Base-by-base conservation (phyloP, 1,140 invertebrate species). In the Bilobella aurantiaca region DNA sequence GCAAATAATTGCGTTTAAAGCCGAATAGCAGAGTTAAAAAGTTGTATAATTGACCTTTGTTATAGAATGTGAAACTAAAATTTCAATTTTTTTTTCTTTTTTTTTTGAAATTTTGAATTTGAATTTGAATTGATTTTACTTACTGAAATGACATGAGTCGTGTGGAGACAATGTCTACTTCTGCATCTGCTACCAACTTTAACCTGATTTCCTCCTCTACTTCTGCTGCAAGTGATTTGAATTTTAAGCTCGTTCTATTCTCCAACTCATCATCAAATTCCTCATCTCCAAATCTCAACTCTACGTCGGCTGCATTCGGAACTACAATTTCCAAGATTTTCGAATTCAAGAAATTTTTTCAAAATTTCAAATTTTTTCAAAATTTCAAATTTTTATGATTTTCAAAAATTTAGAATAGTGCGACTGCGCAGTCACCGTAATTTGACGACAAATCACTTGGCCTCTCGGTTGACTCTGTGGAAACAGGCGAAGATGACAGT, bases 281-380 rank as follows among this genome's bases (percentile, higher is more conserved):
- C 62, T 85, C 78, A 73, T 87, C 84, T 64, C 86, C 83, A 21
- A 90, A 80, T 56, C 76, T 83, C 16, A 88, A 72, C 74, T 83
- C 79, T 8, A 86, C 85, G 74, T 88, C 84, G 25, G 88, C 68
- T 12, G 83, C 83, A 74, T 82, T 78, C 62, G 86, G 84, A 65
- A 88, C 85, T 81, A 77, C 73, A 79, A 80, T 49, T 14, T 63
- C 21, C 42, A 65, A 60, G 27, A 61, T 14, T n/a, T n/a, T n/a
- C n/a, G n/a, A 58, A 2, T 25, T 59, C 27, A 37, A 37, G 59
- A 16, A 62, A 30, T 62, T 34, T 37, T 8, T 62, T 62, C 3
- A 30, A 21, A 14, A 59, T n/a, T n/a, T n/a, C n/a, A n/a, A n/a
- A n/a, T n/a, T n/a, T n/a, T n/a, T n/a, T n/a, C n/a, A n/a, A n/a